Evolutionary conservation across 2,797 vertebrate species (phyloP), one percentile per base, ranked within the genome.

Genomic region (Anas capensis): DNA sequence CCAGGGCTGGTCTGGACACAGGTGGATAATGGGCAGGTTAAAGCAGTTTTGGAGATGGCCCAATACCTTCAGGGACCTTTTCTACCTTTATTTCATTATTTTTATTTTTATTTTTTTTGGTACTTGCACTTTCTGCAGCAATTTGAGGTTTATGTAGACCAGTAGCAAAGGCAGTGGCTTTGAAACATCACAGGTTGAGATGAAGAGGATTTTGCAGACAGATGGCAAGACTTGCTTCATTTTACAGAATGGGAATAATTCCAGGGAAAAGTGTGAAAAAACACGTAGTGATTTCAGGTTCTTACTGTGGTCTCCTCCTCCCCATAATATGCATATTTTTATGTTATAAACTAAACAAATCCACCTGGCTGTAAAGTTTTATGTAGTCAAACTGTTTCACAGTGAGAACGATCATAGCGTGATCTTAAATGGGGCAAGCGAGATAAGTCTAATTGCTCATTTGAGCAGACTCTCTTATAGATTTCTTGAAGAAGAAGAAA

Each of bases 171-270:
- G 9, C 36, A 23, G 36, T 7, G 69, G 38, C 38, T 80, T 76
- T 76, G 64, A 48, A 19, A 9, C 11, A 29, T 26, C 34, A 33
- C 12, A 46, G 56, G 51, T 42, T 73, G 88, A 17, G 79, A 29
- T 0, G 8, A 42, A 57, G 70, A 42, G n/a, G 12, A 29, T 6
- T 88, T 48, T 51, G 72, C 6, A 62, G 81, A 48, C 86, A 84
- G 77, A 81, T 78, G 91, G 73, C 61, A 75, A 23, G 49, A 33
- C 57, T 62, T 60, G 42, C 31, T 80, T 83, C 46, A 1, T 69
- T 90, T 72, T 57, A 31, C n/a, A 36, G 88, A 54, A 65, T 2
- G 65, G 66, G 92, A 90, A 75, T 34, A 69, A 88, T 88, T 93
- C 81, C 73, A 72, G 54, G 75, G 62, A 61, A 73, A 65, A 76